A percentile compares a stretch with the other conserved stretches of the same genome.
Conservation (phyloP, 2,888 invertebrate genomes). For the Drosophila nr. perissopoda region DNA sequence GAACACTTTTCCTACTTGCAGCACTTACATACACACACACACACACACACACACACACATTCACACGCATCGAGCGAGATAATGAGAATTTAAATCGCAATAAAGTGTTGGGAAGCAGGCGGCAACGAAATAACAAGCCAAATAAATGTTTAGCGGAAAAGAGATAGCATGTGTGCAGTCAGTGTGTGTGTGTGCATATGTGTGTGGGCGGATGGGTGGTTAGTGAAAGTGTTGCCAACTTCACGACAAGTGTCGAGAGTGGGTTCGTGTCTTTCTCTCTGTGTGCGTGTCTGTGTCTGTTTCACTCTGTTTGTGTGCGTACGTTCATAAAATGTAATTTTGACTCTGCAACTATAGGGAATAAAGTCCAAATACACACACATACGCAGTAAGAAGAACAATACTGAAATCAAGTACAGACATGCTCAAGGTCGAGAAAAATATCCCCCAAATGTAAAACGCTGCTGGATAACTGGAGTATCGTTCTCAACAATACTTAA, state of each 20-base stretch:
- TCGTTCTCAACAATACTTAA: neutral
- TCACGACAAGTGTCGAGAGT: slow-evolving; percentile 44
- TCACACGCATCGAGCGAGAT: slow-evolving; percentile 32
- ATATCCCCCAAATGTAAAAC: neutral
- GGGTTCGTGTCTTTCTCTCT: slow-evolving; percentile 29
- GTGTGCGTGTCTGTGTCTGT: slow-evolving; percentile 20
- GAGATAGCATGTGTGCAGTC: slow-evolving; percentile 10
- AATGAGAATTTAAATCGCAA: slow-evolving; percentile 77
- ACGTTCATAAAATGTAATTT: slow-evolving; percentile 75
- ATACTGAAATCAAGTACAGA: neutral
- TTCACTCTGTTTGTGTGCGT: slow-evolving; percentile 52
- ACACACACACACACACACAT: slow-evolving; percentile 8
- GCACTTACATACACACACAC: slow-evolving; percentile 7
- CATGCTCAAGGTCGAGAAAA: neutral
- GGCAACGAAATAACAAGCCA: slow-evolving; percentile 59
- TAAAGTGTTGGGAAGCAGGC: slow-evolving; percentile 59
- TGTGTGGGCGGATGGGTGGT: slow-evolving; percentile 20
- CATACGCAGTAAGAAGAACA: neutral
- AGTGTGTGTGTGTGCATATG: neutral
- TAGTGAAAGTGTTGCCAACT: slow-evolving; percentile 71
- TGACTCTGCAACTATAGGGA: slow-evolving; percentile 26
- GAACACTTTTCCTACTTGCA: neutral
- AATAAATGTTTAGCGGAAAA: slow-evolving; percentile 61
- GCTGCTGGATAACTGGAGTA: neutral
- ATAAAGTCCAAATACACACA: slow-evolving; percentile 18